Evolutionary conservation across 1,140 invertebrate species (phyloP).

Genomic region (Pseudobourletiella spinata): DNA sequence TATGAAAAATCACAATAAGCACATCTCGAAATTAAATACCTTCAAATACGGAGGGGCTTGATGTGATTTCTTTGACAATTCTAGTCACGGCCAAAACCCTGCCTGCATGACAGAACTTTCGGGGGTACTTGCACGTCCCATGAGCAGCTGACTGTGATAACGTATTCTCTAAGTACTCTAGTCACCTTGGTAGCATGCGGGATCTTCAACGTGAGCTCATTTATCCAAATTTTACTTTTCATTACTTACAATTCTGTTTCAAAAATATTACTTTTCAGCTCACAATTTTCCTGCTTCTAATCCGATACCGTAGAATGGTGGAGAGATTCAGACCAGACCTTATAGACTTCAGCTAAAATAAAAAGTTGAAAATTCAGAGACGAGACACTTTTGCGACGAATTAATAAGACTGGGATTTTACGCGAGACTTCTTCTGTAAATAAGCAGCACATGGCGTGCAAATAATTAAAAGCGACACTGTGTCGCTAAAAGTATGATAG

Average conservation of each 20-base stretch:
- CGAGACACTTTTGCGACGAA: constrained; percentile 56
- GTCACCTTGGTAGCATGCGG: neutral
- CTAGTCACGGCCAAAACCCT: too few relatives aligned
- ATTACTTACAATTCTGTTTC: neutral
- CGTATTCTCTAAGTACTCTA: neutral
- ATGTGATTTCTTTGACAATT: too few relatives aligned
- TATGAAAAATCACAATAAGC: neutral
- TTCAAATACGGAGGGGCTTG: too few relatives aligned
- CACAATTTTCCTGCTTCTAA: neutral
- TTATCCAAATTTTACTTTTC: too few relatives aligned
- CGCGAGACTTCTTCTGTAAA: too few relatives aligned
- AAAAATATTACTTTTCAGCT: neutral
- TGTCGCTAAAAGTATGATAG: constrained; percentile 65
- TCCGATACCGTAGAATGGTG: neutral
- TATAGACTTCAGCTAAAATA: too few relatives aligned
- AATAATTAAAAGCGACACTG: too few relatives aligned
- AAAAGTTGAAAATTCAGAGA: neutral
- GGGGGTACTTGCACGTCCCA: neutral
- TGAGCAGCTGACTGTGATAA: neutral
- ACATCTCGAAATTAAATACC: neutral
- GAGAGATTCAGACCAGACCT: neutral
- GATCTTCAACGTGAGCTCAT: neutral
- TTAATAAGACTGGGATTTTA: too few relatives aligned
- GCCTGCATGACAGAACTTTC: neutral
- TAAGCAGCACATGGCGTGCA: too few relatives aligned